Evolutionary conservation across 2,797 vertebrate genomes (phyloP).

Genomic region (Odontamblyopus lacepedii): DNA sequence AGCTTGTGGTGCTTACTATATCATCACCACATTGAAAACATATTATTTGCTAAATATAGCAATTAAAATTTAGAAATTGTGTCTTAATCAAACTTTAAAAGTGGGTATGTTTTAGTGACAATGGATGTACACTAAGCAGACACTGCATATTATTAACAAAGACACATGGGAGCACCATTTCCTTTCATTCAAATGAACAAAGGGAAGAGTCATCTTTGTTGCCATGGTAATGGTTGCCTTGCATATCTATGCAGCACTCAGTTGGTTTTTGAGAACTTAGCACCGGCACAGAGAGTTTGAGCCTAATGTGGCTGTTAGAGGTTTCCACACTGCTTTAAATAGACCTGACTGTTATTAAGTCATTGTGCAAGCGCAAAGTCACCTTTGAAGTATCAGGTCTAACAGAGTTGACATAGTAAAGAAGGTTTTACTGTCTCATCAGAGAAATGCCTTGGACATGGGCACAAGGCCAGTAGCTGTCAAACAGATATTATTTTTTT

Average conservation of each 20-base stretch:
- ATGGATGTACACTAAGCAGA: constrained; percentile 15
- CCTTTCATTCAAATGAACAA: constrained; percentile 48
- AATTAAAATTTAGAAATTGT: constrained; percentile 31
- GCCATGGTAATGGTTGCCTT: constrained; percentile 45
- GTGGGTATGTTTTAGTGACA: not conserved
- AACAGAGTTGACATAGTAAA: constrained; percentile 43
- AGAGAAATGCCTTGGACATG: constrained; percentile 24
- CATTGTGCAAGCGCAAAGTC: constrained; percentile 59
- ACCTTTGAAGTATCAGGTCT: constrained; percentile 48
- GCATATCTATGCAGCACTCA: constrained; percentile 33
- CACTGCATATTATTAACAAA: constrained; percentile 47
- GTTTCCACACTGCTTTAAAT: constrained; percentile 20
- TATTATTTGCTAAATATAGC: constrained; percentile 7
- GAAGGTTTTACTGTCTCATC: constrained; percentile 39
- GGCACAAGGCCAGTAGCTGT: constrained; percentile 18
- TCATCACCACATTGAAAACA: constrained; percentile 5
- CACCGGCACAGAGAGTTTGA: constrained; percentile 33
- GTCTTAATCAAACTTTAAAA: not conserved
- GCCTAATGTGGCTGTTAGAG: constrained; percentile 22
- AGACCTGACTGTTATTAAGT: constrained; percentile 41
- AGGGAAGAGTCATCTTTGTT: constrained; percentile 44
- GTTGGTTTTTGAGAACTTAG: constrained; percentile 43
- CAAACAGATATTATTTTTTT: constrained; percentile 30
- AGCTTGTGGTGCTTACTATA: constrained; percentile 10
- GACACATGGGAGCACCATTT: constrained; percentile 36